Percentiles rank a stretch among this genome's conserved stretches.
Evolutionary conservation across 2,888 invertebrate species (phyloP).

Genomic region (Apocheima hispidaria): DNA sequence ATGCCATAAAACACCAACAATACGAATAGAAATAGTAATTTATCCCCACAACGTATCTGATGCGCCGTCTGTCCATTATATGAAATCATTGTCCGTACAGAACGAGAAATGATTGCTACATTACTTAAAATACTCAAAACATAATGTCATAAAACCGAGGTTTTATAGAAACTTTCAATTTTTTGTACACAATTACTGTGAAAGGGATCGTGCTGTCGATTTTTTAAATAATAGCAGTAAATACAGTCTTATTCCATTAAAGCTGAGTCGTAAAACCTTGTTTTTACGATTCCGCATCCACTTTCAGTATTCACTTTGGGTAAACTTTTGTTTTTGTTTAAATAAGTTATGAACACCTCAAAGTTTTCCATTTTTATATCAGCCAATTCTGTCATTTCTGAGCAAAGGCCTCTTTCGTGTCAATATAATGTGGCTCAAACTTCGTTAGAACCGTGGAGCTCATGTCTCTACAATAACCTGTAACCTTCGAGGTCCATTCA

Average conservation of each 20-base stretch:
- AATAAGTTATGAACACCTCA: slow-evolving; percentile 62
- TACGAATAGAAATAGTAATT: slow-evolving; percentile 62
- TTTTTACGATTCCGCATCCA: slow-evolving; percentile 18
- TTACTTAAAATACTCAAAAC: slow-evolving; percentile 52
- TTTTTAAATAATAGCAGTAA: slow-evolving; percentile 35
- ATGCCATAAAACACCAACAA: slow-evolving; percentile 62
- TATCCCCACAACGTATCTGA: slow-evolving; percentile 52
- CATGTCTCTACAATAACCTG: no score
- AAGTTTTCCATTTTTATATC: slow-evolving; percentile 45
- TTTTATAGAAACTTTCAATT: slow-evolving; percentile 53
- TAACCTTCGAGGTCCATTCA: no score
- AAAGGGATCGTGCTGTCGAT: slow-evolving; percentile 32
- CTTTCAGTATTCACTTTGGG: slow-evolving; percentile 10
- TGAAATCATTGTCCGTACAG: slow-evolving; percentile 37
- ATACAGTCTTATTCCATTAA: slow-evolving; percentile 27
- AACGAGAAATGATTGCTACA: slow-evolving; percentile 41
- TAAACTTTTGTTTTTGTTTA: slow-evolving; percentile 13
- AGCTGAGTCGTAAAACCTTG: slow-evolving; percentile 16
- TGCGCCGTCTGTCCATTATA: slow-evolving; percentile 38
- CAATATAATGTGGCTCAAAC: no score
- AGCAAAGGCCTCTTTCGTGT: no score
- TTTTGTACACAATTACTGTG: slow-evolving; percentile 37
- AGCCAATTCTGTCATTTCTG: no score
- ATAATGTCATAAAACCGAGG: slow-evolving; percentile 53
- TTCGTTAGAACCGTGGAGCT: no score